Evolutionary conservation across 1,140 invertebrate species (phyloP), one percentile per base, ranked within the genome.

Genomic region (Cydia amplana): DNA sequence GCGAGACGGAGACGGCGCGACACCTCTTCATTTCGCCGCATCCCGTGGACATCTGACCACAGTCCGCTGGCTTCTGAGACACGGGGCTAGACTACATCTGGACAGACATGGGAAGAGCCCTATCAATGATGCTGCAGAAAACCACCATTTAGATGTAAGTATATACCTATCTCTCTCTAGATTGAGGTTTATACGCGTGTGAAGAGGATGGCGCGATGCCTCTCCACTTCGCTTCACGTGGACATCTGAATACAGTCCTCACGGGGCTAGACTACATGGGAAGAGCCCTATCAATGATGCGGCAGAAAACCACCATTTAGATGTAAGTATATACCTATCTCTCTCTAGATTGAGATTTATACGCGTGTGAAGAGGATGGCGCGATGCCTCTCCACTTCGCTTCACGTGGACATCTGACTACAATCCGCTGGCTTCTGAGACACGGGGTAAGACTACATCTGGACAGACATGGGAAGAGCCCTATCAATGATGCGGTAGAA

Each of bases 251-350:
- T 32, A 95, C 96, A 1, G 96, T 98, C 0, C 86, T 97, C 83
- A 95, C 94, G 96, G 97, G 0, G 96, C 96, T 6, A 94, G 96
- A 77, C 93, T 98, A 18, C 94, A 95, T 80, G 97, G 97, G 64
- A 97, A 97, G 86, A 97, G 96, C 83, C 97, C 97, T 1, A 95
- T 98, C 28, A 97, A 98, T 85, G 97, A 97, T 88, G 97, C 97
- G 0, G 97, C 97, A 23, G 97, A 98, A 85, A 96, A 97, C 83
- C 96, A 97, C 85, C 97, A 98, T 83, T 94, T 97, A 78, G 96
- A 98, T 95, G 97, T 98, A 89, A 93, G 93, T 86, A 23, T 9
- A 51, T 51, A 23, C 0, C 18, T n/a, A 9, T 25, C 25, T 25
- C 25, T 25, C 25, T 60, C 18, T 60, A 60, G 18, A 2, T 20